Base-by-base conservation (phyloP, 2,113 vertebrate species). In the Herpetotheres cachinnans region DNA sequence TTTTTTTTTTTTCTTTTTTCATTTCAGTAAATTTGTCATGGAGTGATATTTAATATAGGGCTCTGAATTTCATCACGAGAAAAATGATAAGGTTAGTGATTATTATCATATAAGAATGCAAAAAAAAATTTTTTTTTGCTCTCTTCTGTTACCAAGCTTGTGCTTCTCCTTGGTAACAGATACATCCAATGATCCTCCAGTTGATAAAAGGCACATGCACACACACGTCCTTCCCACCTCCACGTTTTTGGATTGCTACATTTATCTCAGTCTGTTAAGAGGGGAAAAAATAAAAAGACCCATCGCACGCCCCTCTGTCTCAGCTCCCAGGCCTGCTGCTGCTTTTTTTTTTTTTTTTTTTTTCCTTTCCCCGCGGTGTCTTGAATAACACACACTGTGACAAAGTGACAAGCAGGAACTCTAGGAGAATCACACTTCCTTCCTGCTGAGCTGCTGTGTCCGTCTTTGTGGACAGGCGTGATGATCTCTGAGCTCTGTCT, bases 191-290 rank as follows among this genome's bases (percentile, higher is more conserved):
- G 95, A 97, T 97, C 54, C 93, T 93, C n/a, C 72, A 46, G 81
- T 82, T 90, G 97, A 97, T 95, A 95, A 95, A 97, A 97, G 94
- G 91, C 96, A 97, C 96, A 95, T 97, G 95, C 89, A 96, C 94
- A 77, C 84, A 96, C 97, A 94, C 52, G 94, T 91, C 59, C 92
- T 97, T 94, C 83, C 95, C 91, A 93, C 95, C 83, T 89, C 95
- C 96, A 84, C 73, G 47, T 96, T 94, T 95, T 91, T 90, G 46
- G 98, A 97, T 98, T 97, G 98, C 97, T 98, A 95, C 97, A 98
- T 97, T 98, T 97, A 98, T 98, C 98, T 96, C 96, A 90, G 95
- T 95, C 95, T 97, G 95, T 55, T 95, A 95, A 59, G 78, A 87
- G 66, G 70, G 67, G 50, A 70, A 90, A 89, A 95, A 84, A 95